Conservation (phyloP, 2,888 invertebrate species). For the Ischnus inquisitorius region DNA sequence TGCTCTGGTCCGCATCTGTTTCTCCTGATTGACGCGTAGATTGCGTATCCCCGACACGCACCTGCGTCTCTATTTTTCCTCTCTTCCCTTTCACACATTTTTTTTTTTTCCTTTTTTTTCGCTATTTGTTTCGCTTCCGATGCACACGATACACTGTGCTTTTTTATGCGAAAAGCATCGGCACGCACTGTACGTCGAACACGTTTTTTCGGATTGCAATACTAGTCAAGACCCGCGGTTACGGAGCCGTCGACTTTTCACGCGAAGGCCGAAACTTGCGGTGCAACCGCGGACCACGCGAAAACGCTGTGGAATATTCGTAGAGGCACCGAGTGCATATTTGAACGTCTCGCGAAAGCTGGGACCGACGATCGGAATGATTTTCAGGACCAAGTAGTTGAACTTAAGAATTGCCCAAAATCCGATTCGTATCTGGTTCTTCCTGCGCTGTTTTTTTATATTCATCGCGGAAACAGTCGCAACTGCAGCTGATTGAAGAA, state of each 20-base stretch:
- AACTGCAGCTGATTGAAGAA: no score
- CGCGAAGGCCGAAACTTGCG: background rate
- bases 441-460: no score
- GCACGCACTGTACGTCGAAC: background rate
- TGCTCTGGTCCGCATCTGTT: constrained; percentile 79
- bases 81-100: constrained; percentile 62
- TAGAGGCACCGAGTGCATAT: background rate
- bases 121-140: constrained; percentile 12
- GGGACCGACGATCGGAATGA: background rate
- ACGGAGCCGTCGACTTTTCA: background rate
- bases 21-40: constrained; percentile 82
- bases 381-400: background rate
- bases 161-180: background rate
- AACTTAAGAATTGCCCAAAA: background rate
- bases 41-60: constrained; percentile 79
- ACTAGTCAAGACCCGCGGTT: background rate
- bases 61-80: constrained; percentile 77
- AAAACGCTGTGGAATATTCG: background rate
- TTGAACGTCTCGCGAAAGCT: background rate
- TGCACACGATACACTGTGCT: background rate
- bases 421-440: no score
- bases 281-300: background rate
- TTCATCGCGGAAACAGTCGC: no score
- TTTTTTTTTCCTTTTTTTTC: constrained; percentile 18
- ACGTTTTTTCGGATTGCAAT: background rate